Base-by-base conservation (phyloP, 1,140 invertebrate species). In the Drosophila novamexicana region DNA sequence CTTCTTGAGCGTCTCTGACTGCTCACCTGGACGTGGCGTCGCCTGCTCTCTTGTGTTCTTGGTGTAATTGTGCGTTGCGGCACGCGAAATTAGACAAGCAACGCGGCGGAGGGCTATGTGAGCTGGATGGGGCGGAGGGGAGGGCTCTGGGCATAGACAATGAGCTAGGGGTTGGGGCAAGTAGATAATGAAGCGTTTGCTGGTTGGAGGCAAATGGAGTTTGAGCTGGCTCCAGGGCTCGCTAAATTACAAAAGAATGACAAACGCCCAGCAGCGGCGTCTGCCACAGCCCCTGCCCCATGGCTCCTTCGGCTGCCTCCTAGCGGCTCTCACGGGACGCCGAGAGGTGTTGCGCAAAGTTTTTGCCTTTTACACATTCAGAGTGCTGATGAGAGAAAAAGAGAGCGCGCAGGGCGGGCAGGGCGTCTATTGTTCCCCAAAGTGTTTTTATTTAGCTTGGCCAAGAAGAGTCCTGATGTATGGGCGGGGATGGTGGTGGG, bases 221-320 rank as follows among this genome's bases (percentile, higher is more conserved):
- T 10, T 40, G 49, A 18, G 36, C 39, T 57, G 66, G 58, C 71
- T 75, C 57, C 42, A 66, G 81, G 74, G 75, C 57, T 66, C 70
- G 64, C 69, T 85, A 82, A 85, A 86, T 90, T 71, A 78, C 86
- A 79, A 90, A 79, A 77, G 82, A 90, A 90, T 84, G 84, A 81
- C 77, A 90, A 75, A 77, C 72, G 70, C 78, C 59, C 62, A 59
- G 40, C 61, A 63, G 45, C 47, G 29, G 32, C 50, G 14, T 18
- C n/a, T 36, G 62, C 42, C 40, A 39, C 42, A 32, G n/a, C 54
- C n/a, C 9, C 45, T 37, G 18, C 66, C 50, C 1, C 37, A 14
- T 40, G 36, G 18, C 34, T 16, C 32, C 32, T 54, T 16, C 7
- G 36, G 32, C 56, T 44, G 58, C 50, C 58, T 18, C 16, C 49